These are phyloP conservation scores for Malurus alboscapulatus DNA, from an alignment of 2,113 vertebrate species.

Conservation along the genomic window DNA sequence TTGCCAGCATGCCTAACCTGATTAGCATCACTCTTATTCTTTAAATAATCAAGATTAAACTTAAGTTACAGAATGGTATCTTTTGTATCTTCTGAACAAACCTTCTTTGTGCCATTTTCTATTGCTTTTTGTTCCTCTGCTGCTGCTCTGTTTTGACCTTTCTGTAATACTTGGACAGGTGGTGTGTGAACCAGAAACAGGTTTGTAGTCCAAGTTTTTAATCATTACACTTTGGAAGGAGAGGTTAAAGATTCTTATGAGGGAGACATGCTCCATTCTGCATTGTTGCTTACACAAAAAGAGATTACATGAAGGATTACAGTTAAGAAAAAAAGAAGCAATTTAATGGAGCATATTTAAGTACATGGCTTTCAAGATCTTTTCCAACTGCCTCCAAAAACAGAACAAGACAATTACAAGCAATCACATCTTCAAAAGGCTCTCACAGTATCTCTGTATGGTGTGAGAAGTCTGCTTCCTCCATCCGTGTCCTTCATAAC, in stretches of 20 bases:
- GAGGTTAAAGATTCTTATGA: neutral
- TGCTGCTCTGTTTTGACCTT: constrained; percentile 8
- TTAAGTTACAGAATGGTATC: neutral
- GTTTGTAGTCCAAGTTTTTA: constrained; percentile 31
- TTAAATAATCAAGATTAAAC: constrained; percentile 14
- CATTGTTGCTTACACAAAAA: neutral
- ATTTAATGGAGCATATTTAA: neutral
- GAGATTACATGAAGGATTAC: neutral
- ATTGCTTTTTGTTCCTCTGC: neutral
- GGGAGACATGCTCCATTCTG: neutral
- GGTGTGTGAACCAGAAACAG: constrained; percentile 1
- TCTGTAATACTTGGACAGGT: constrained; percentile 33
- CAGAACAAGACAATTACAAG: neutral
- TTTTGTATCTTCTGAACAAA: neutral
- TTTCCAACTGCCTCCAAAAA: neutral
- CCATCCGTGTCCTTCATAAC: neutral
- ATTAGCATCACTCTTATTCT: neutral
- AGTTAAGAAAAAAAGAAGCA: neutral
- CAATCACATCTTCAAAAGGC: constrained; percentile 29
- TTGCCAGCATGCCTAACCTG: neutral
- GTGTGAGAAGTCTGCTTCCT: constrained; percentile 17
- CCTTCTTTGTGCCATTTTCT: neutral
- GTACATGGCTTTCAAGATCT: neutral
- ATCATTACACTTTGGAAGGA: neutral
- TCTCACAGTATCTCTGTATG: neutral